A percentile compares a stretch with the other conserved stretches of the same genome.
These are phyloP conservation scores for Pachycephala philippinensis DNA, from an alignment of 2,113 vertebrate species.

Conservation along the genomic window DNA sequence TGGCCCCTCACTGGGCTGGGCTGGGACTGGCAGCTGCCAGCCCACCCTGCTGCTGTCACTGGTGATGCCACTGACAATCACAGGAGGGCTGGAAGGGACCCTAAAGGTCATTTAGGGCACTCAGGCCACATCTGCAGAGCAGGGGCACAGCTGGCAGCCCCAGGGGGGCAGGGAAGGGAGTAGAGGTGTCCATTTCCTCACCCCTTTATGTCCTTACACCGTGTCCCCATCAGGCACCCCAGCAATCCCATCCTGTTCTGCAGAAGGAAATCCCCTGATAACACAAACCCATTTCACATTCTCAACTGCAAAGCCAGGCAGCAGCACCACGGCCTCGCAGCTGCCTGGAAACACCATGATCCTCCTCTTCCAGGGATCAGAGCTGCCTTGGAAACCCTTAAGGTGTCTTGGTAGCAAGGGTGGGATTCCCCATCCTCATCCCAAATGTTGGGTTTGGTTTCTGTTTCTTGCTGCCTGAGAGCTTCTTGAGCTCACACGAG, in stretches of 20 bases:
- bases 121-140: background rate
- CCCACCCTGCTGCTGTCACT: background rate
- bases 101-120: background rate
- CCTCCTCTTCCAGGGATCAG: background rate
- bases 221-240: rapidly evolving
- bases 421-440: background rate
- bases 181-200: background rate
- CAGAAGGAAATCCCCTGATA: background rate
- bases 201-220: background rate
- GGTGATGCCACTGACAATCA: background rate
- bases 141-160: background rate
- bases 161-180: background rate
- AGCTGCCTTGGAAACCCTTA: background rate
- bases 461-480: too few relatives aligned
- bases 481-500: too few relatives aligned
- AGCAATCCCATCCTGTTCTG: background rate
- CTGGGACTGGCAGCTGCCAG: background rate
- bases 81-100: background rate
- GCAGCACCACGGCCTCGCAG: background rate
- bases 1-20: background rate
- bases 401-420: background rate
- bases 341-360: background rate
- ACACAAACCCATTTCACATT: background rate
- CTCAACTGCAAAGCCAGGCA: background rate
- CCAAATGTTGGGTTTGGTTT: too few relatives aligned